A percentile compares a stretch with the other conserved stretches of the same genome.
Evolutionary conservation across 2,113 vertebrate species (phyloP).

Genomic region (Oreotrochilus melanogaster): DNA sequence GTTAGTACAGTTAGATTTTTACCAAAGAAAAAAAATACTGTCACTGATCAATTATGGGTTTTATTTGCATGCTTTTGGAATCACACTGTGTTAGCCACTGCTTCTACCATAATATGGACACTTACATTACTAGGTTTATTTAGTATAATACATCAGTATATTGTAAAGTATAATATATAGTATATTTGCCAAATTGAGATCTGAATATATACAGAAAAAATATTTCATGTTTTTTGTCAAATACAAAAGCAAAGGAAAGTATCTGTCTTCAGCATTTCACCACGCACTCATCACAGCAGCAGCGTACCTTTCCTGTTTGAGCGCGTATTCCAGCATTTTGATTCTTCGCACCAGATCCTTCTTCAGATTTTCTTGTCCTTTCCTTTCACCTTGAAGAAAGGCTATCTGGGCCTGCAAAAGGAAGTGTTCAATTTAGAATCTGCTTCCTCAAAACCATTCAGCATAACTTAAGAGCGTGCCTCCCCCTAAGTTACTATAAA

Average conservation of each 20-base stretch:
- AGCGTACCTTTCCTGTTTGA: constrained; percentile 87
- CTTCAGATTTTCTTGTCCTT: constrained; percentile 89
- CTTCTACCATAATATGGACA: not conserved
- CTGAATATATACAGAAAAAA: not conserved
- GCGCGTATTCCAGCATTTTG: constrained; percentile 89
- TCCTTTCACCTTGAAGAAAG: constrained; percentile 88
- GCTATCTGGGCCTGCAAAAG: constrained; percentile 85
- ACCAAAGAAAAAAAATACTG: not conserved
- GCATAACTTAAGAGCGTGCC: not conserved
- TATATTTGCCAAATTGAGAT: not conserved
- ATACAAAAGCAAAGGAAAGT: not conserved
- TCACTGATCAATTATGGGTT: not conserved
- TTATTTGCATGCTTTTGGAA: not conserved
- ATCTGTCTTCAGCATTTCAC: not conserved
- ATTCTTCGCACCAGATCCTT: constrained; percentile 89
- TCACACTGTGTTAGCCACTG: not conserved
- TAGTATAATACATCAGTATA: not conserved
- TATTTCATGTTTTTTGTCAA: not conserved
- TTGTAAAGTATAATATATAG: no score
- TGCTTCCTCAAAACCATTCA: not conserved
- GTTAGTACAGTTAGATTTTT: not conserved
- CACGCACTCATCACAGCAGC: not conserved
- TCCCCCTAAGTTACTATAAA: not conserved
- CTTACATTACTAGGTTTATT: not conserved
- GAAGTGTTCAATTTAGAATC: constrained; percentile 37